Base-by-base conservation (phyloP, 1,140 invertebrate species). In the Heliconius hewitsoni region DNA sequence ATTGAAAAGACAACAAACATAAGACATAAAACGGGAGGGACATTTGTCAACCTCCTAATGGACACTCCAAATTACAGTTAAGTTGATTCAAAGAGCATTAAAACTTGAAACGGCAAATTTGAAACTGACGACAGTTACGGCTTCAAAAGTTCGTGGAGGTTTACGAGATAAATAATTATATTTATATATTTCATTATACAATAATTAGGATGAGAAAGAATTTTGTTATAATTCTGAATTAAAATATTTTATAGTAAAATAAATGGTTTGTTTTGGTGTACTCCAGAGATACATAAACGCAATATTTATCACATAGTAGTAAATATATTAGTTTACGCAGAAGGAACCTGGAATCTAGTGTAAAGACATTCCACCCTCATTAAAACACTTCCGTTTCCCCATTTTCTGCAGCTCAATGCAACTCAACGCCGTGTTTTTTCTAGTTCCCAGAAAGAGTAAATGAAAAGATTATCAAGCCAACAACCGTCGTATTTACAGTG, bases 61-160 rank as follows among this genome's bases (percentile, higher is more conserved):
- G 80, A 81, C 80, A 81, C 73, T 81, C 76, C 76, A 77, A 78
- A 81, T 78, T 81, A 81, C 73, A 66, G 76, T 75, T 78, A 77
- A 81, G 80, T 81, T 81, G 80, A 81, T 81, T 81, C 80, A 78
- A 81, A 78, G 80, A 78, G 60, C 80, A 78, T 81, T 81, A 81
- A 81, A 66, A 81, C 57, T 75, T 23, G 23, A 23, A 23, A 23
- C 76, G 66, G 50, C 76, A 80, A 66, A 80, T 81, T 77, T 75
- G 55, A 74, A 77, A 81, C 76, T 78, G 80, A 75, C 60, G 75
- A 81, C 80, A 76, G 80, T 81, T 74, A 75, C 57, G 80, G 71
- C 60, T 75, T 77, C 70, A 81, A 81, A 81, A 81, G 76, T 77
- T 81, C 76, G 74, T 73, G 76, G 71, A 57, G 78, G 78, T 80